Evolutionary conservation across 2,113 vertebrate species (phyloP), one percentile per base, ranked within the genome.

Genomic region (Plecotus auritus): DNA sequence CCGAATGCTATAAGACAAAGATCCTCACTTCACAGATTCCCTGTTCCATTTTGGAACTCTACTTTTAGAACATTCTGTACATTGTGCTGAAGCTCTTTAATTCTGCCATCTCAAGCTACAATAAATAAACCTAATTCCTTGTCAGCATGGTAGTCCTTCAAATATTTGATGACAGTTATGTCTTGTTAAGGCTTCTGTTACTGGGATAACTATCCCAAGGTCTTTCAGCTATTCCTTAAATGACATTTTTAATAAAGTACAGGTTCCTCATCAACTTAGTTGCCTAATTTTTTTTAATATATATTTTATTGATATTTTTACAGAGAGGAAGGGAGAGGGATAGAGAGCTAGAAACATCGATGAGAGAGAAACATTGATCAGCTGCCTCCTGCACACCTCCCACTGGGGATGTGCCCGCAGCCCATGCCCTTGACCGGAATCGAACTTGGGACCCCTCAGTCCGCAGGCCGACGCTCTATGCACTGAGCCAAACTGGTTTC

Each of bases 41-140:
- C 26, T 85, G 77, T 84, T 94, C 28, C 7, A 32, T 93, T 94
- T 11, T 85, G 49, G 30, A 91, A 73, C 64, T 78, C 61, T 89
- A 23, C 70, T 91, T 94, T 93, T 90, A 96, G 61, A 92, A 86
- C 85, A 92, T 92, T 72, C 80, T 95, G 91, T 93, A 67, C 61
- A 54, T 86, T 88, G 49, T 95, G 56, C 72, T 91, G 37, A 85
- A 91, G 73, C 37, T 86, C 84, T 85, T 93, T 89, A 81, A 69
- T 86, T 85, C 86, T 93, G 61, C 91, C 64, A 78, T 76, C 78
- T 91, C 40, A 88, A 74, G 26, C 85, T 61, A 80, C 23, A 90
- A 35, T 93, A 91, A 89, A 94, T 92, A 94, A 87, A 94, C 37
- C 40, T 61, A 72, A 88, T 88, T 94, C 11, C 37, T 80, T 93